Conservation (phyloP, 2,888 invertebrate genomes). For the Cephus pygmeus region DNA sequence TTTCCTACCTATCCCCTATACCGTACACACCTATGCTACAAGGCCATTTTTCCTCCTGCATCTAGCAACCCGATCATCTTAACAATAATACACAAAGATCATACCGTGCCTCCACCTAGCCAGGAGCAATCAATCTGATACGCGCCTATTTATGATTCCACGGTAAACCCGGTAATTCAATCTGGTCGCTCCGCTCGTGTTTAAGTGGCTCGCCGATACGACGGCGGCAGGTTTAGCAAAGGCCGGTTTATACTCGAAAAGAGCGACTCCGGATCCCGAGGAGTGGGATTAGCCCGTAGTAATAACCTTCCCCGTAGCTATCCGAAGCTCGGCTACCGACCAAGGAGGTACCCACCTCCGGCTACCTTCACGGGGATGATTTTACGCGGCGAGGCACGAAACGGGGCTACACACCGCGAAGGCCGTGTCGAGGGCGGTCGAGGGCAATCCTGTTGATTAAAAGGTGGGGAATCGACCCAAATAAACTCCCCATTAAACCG, state of each 20-base stretch:
- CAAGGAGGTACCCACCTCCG: not conserved
- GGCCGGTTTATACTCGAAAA: constrained; percentile 11
- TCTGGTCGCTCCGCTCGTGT: constrained; percentile 10
- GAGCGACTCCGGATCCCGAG: constrained; percentile 16
- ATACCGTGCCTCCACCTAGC: not conserved
- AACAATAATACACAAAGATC: not conserved
- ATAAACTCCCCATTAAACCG: constrained; percentile 54
- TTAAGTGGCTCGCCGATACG: constrained; percentile 18
- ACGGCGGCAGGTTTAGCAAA: constrained; percentile 3
- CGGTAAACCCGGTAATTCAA: constrained; percentile 19
- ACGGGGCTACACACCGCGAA: constrained; percentile 4
- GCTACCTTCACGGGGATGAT: constrained; percentile 25
- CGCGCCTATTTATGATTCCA: constrained; percentile 15
- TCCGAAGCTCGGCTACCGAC: constrained; percentile 33
- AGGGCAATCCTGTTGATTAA: constrained; percentile 44
- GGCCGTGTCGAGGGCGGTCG: constrained; percentile 40
- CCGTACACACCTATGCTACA: not conserved
- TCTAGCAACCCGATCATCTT: not conserved
- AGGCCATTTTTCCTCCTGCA: not conserved
- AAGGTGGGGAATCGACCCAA: constrained; percentile 54
- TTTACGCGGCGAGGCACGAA: constrained; percentile 8
- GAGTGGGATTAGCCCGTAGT: constrained; percentile 49
- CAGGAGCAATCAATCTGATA: not conserved
- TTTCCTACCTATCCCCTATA: not conserved
- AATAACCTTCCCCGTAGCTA: constrained; percentile 50